Conservation (phyloP, 2,113 vertebrate genomes). For the Eulemur rufifrons region DNA sequence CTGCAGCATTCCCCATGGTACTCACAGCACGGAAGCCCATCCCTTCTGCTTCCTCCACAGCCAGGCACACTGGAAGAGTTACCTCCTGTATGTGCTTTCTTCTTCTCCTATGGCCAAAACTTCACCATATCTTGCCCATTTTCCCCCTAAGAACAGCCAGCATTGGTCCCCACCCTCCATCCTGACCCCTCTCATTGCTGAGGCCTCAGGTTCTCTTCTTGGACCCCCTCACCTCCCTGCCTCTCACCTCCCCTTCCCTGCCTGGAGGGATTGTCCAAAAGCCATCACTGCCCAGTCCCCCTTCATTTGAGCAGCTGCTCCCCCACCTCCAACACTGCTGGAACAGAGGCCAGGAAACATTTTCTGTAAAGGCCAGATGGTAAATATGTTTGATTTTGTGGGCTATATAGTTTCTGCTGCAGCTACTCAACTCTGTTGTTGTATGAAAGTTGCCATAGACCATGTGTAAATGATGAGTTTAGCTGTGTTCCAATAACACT, state of each 20-base stretch:
- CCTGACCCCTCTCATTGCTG: not conserved
- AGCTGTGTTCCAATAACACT: not conserved
- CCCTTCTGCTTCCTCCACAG: not conserved
- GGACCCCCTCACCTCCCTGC: not conserved
- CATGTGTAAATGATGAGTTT: not conserved
- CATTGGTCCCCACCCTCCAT: rapidly evolving
- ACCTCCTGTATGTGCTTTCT: not conserved
- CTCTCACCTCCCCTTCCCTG: not conserved
- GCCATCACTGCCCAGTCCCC: not conserved
- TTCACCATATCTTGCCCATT: not conserved
- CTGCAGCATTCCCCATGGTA: too few species aligned
- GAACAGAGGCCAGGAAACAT: not conserved
- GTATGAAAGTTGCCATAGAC: not conserved
- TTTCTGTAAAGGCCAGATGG: not conserved
- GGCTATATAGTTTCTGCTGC: not conserved
- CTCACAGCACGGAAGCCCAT: not conserved
- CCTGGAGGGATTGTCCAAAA: not conserved
- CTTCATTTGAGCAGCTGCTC: not conserved
- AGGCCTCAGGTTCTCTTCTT: not conserved
- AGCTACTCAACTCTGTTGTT: not conserved
- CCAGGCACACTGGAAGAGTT: too few species aligned
- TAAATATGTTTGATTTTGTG: not conserved
- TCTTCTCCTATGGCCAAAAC: not conserved
- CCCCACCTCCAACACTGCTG: too few species aligned
- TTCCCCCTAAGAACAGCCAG: not conserved